Evolutionary conservation across 1,140 invertebrate genomes (phyloP).

Genomic region (Sminthurinus signatus): DNA sequence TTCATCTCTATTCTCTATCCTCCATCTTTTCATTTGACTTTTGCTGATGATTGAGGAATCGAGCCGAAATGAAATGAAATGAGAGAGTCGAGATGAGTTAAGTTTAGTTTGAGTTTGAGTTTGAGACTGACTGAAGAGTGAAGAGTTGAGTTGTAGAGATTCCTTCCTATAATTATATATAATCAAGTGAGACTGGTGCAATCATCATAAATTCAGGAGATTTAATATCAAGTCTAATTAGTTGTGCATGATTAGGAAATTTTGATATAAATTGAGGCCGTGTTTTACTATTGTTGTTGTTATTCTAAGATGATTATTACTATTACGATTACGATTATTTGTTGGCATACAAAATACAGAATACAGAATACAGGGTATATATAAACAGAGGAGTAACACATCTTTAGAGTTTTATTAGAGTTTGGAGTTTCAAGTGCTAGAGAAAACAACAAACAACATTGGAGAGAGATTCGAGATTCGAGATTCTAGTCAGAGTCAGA

Average conservation of each 20-base stretch:
- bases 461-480: too few relatives aligned
- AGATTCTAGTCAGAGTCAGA: too few relatives aligned
- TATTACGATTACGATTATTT: neutral
- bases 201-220: constrained; percentile 23
- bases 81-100: too few relatives aligned
- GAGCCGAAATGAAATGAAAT: too few relatives aligned
- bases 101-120: too few relatives aligned
- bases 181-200: constrained; percentile 14
- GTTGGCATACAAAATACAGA: neutral
- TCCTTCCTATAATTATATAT: constrained; percentile 7
- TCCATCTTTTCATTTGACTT: too few relatives aligned
- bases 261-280: constrained; percentile 16
- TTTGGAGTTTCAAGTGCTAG: neutral
- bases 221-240: constrained; percentile 30
- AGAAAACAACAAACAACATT: too few relatives aligned
- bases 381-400: too few relatives aligned
- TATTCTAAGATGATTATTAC: neutral
- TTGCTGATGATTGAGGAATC: too few relatives aligned
- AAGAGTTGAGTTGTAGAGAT: constrained; percentile 7
- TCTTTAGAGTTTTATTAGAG: neutral
- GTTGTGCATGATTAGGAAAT: constrained; percentile 28
- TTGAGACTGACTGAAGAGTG: constrained; percentile 1
- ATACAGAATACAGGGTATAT: neutral
- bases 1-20: too few relatives aligned
- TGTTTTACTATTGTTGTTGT: neutral